Percentiles rank a stretch among this genome's conserved stretches.
Conservation (phyloP, 2,888 invertebrate genomes). For the Amaurobius ferox region DNA sequence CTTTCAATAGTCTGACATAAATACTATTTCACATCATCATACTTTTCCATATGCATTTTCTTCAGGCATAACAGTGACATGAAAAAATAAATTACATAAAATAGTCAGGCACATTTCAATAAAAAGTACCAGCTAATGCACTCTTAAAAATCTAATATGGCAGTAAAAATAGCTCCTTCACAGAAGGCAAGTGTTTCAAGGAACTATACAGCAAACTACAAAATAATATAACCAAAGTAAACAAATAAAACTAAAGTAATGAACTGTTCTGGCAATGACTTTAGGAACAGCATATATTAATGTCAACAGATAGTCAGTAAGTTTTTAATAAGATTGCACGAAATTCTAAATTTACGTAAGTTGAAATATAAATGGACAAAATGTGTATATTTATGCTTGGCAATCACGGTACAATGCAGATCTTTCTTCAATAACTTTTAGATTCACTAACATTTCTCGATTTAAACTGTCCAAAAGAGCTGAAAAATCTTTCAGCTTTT, state of each 20-base stretch:
- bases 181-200: conserved; percentile 47
- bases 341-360: conserved; percentile 11
- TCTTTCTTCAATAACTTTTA: conserved; percentile 81
- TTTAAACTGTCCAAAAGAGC: conserved; percentile 82
- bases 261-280: conserved; percentile 27
- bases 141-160: neutral
- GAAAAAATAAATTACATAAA: conserved; percentile 2
- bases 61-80: no score
- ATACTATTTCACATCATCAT: no score
- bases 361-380: neutral
- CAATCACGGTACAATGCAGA: conserved; percentile 82
- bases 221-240: neutral
- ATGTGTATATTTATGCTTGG: conserved; percentile 72
- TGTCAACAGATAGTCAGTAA: neutral
- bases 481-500: conserved; percentile 81
- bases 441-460: conserved; percentile 82
- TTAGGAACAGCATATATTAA: conserved; percentile 18
- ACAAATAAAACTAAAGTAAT: conserved; percentile 15
- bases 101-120: no score
- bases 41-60: no score
- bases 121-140: neutral
- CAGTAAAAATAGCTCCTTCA: conserved; percentile 40
- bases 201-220: conserved; percentile 31
- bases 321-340: conserved; percentile 18
- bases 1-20: no score